Base-by-base conservation (phyloP, 2,888 invertebrate genomes). In the Apoda limacodes region DNA sequence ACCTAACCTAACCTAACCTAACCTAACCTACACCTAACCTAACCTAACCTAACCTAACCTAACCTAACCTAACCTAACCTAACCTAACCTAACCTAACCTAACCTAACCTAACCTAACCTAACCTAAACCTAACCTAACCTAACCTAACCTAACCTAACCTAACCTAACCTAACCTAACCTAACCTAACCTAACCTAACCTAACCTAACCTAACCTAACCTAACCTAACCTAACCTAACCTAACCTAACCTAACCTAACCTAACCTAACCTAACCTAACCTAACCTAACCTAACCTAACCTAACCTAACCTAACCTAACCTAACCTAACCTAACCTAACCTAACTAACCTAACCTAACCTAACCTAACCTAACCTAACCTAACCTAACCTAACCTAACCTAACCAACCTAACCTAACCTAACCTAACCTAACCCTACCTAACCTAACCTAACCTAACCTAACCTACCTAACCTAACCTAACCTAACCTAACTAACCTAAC, bases 41-140 rank as follows among this genome's bases (percentile, higher is more conserved):
- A 27, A 27, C 27, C 27, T 27, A 27, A 27, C 27, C 27, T 27
- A 27, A 27, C 27, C 27, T 27, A 27, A 27, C 27, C 27, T 27
- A 27, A 27, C 27, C 27, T 27, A 27, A 27, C 27, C 27, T 27
- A 27, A 27, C 27, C 19, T 24, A 24, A 24, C 24, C 24, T 24
- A 24, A 24, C 24, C 24, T 13, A 24, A 24, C 24, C 17, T 17
- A 17, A 17, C 17, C 17, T 17, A 17, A 17, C 17, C 17, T 17
- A 17, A 17, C 17, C 17, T 17, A 17, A 17, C 17, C 17, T 17
- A 17, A 17, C 17, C 17, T 17, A 17, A 17, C 17, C 17, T 17
- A 17, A 17, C 17, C 17, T 17, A 17, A 17, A 17, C 17, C 17
- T 17, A 17, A 17, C 17, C 17, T 17, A 17, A 17, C 17, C 17